Base-by-base conservation (phyloP, 2,113 vertebrate genomes). In the Odontesthes bonariensis region DNA sequence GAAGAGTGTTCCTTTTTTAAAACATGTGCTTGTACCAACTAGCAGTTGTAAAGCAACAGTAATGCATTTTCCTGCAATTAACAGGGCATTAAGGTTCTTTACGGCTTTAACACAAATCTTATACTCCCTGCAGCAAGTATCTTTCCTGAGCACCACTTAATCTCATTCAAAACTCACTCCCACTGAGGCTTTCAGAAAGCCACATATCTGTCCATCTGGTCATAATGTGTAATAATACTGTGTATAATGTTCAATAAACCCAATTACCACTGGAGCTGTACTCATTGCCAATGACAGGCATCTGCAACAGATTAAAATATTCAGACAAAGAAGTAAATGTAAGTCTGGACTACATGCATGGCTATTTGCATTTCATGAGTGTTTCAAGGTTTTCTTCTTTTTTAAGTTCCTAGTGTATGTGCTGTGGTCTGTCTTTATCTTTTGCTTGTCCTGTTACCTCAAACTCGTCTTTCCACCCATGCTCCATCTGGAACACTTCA, bases 401-500 rank as follows among this genome's bases (percentile, higher is more conserved):
- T 47, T 27, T 14, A 31, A 14, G 5, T 17, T 19, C 14, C 17
- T 32, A 32, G 47, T 31, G 22, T 40, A 4, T 62, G 31, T 27
- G 44, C 42, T 23, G 49, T 10, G 32, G 42, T 79, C 32, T 46
- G 20, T 70, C 22, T 19, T 27, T 57, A 19, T 22, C 11, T 46
- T 71, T 83, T 49, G 56, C 16, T 72, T 5, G 56, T 51, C 31
- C 11, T 57, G 92, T 96, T 95, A 99, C 98, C 91, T 92, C 94
- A 88, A 97, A 97, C 49, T 97, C 96, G 14, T 98, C 95, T 69
- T 95, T 95, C 97, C 97, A 99, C 60, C 92, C 90, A 90, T 99
- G 97, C 1, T 92, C 93, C 79, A 94, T 95, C 93, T 99, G 98
- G 82, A 96, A 95, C 42, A 93, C 92, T 85, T 99, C 97, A 14